Conservation (phyloP, 2,797 vertebrate species). For the Chromis chromis region DNA sequence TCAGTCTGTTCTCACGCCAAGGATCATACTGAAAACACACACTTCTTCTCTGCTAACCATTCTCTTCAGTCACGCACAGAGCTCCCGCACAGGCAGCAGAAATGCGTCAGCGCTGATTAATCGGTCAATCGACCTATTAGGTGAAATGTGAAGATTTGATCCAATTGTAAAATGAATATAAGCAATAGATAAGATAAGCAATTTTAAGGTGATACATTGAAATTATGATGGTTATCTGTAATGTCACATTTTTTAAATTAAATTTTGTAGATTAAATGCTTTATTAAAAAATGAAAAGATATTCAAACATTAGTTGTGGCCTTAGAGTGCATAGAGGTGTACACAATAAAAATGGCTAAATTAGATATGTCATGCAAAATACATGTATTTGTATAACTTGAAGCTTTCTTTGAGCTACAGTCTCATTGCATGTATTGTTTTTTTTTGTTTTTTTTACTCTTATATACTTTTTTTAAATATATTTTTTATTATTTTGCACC, state of each 20-base stretch:
- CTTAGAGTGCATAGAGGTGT: not conserved
- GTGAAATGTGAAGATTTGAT: no score
- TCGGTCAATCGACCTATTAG: not conserved
- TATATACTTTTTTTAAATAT: not conserved
- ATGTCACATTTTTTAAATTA: not conserved
- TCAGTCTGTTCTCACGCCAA: conserved; percentile 83
- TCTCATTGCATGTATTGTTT: not conserved
- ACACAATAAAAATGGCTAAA: not conserved
- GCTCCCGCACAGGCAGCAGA: conserved; percentile 16
- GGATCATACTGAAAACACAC: conserved; percentile 70
- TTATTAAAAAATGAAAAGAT: not conserved
- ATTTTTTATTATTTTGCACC: not conserved
- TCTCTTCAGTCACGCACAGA: conserved; percentile 61
- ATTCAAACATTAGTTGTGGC: not conserved
- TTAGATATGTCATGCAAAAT: not conserved
- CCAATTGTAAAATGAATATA: not conserved
- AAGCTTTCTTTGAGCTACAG: not conserved
- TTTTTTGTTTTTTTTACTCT: not conserved
- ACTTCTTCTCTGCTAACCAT: conserved; percentile 34
- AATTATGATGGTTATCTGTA: not conserved
- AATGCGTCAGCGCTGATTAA: conserved; percentile 17
- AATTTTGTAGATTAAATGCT: not conserved
- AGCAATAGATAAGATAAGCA: not conserved
- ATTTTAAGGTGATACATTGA: not conserved
- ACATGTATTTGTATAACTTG: not conserved